phyloP scores from a whole-genome alignment of 2,797 vertebrate genomes.

The Enteromius thamalakanensis region DNA sequence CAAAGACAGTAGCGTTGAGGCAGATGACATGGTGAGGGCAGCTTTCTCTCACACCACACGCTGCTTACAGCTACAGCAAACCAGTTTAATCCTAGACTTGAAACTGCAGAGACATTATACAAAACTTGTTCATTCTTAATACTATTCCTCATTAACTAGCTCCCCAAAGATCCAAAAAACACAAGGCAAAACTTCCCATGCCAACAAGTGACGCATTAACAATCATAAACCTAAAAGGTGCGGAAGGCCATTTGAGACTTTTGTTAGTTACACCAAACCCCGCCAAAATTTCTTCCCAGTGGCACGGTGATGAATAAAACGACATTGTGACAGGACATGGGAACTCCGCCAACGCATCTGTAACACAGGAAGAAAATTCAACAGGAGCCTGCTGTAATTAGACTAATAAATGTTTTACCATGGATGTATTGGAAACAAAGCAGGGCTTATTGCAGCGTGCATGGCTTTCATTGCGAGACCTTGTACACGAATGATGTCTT shows the following conservation, averaged over 20 bases:
- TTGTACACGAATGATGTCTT: slow-evolving; percentile 75
- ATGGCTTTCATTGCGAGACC: slow-evolving; percentile 74
- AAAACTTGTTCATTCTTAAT: slow-evolving; percentile 22
- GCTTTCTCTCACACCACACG: slow-evolving; percentile 48
- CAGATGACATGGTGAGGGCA: slow-evolving; percentile 53
- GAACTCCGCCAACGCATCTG: slow-evolving; percentile 77
- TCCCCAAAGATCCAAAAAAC: slow-evolving; percentile 31
- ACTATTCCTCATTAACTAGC: slow-evolving; percentile 32
- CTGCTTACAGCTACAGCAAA: slow-evolving; percentile 52
- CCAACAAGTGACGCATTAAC: slow-evolving; percentile 28
- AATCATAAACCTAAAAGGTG: slow-evolving; percentile 34
- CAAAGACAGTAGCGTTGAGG: slow-evolving; percentile 53
- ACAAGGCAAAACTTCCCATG: slow-evolving; percentile 25
- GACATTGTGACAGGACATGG: slow-evolving; percentile 72
- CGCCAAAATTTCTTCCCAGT: slow-evolving; percentile 55
- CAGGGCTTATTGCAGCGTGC: slow-evolving; percentile 71
- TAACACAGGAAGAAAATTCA: slow-evolving; percentile 79
- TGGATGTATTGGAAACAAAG: slow-evolving; percentile 81
- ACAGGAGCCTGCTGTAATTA: slow-evolving; percentile 77
- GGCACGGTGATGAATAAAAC: slow-evolving; percentile 61
- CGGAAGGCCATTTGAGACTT: slow-evolving; percentile 42
- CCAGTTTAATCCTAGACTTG: slow-evolving; percentile 1
- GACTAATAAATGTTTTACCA: slow-evolving; percentile 82
- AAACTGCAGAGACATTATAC: slow-evolving; percentile 17
- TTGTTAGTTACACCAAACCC: slow-evolving; percentile 58